Evolutionary conservation across 2,113 vertebrate genomes (phyloP).

Genomic region (Tricholaema leucomelas): DNA sequence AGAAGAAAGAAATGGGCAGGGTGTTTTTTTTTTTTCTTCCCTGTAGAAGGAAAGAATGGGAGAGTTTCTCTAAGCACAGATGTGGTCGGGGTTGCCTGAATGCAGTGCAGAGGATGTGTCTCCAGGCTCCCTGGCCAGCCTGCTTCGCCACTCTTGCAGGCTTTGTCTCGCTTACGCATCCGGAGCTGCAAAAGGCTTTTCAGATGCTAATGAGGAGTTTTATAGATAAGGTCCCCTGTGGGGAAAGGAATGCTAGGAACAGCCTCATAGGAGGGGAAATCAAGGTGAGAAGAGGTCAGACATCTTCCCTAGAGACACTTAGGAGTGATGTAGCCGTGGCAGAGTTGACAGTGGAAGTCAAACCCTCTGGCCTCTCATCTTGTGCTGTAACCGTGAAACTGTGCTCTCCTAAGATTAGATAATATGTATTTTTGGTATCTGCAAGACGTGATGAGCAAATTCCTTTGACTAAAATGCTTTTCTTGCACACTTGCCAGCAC

Average conservation of each 20-base stretch:
- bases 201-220: constrained; percentile 20
- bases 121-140: background rate
- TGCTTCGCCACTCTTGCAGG: background rate
- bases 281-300: background rate
- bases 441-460: constrained; percentile 29
- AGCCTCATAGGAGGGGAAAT: background rate
- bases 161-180: background rate
- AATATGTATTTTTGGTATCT: background rate
- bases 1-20: background rate
- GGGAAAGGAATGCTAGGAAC: background rate
- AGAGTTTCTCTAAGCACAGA: background rate
- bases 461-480: constrained; percentile 42
- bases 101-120: background rate
- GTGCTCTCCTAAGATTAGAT: background rate
- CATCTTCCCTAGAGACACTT: background rate
- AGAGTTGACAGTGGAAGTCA: background rate
- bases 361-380: background rate
- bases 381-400: background rate
- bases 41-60: background rate
- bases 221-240: background rate
- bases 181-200: background rate
- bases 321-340: background rate
- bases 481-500: constrained; percentile 29
- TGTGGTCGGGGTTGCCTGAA: background rate
- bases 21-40: background rate